Conservation (phyloP, 2,113 vertebrate species). For the Tauraco erythrolophus region DNA sequence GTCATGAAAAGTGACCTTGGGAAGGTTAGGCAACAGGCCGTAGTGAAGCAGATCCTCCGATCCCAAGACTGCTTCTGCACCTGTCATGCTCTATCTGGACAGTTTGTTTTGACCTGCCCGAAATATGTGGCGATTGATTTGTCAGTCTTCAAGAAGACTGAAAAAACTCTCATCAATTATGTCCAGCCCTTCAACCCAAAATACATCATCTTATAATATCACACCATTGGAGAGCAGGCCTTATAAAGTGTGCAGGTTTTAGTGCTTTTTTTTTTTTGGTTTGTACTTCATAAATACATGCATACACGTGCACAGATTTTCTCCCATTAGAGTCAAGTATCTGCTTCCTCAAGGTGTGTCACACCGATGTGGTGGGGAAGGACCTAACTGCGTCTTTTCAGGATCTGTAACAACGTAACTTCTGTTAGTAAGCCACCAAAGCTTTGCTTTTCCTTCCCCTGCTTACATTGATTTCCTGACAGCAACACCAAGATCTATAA, state of each 20-base stretch:
- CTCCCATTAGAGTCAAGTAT: fast-evolving
- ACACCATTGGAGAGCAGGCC: not conserved
- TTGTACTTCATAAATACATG: not conserved
- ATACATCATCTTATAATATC: not conserved
- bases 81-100: slow-evolving; percentile 35
- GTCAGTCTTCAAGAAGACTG: not conserved
- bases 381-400: not conserved
- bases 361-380: not conserved
- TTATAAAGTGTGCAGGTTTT: not conserved
- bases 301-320: not conserved
- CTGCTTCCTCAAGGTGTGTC: not conserved
- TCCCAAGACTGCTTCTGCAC: slow-evolving; percentile 15
- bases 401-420: not conserved
- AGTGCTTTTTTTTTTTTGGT: not conserved
- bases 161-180: not conserved
- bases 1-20: slow-evolving; percentile 15
- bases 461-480: not conserved
- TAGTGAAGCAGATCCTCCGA: not conserved
- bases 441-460: not conserved
- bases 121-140: not conserved
- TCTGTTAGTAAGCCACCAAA: not conserved
- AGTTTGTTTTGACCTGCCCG: slow-evolving; percentile 9
- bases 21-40: not conserved
- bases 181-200: not conserved
- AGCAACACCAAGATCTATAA: not conserved